Evolutionary conservation across 2,888 invertebrate species (phyloP), one percentile per base, ranked within the genome.

Genomic region (Cheilosia vulpina): DNA sequence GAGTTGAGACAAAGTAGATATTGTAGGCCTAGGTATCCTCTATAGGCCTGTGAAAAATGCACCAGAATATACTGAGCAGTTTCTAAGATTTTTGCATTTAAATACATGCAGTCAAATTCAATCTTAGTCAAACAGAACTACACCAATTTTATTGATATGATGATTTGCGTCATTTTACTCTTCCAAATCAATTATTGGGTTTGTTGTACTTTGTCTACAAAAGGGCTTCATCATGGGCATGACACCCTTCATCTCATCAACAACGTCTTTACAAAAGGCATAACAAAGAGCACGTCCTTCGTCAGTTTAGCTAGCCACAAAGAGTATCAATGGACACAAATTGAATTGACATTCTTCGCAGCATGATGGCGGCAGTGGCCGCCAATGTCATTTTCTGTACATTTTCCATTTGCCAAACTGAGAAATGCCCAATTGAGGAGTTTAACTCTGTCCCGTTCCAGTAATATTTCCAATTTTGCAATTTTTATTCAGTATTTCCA

Each of bases 261-360:
- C 31, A 9, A 31, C 31, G 31, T 9, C 9, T 31, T 9, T 31
- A 31, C 2, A 9, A 9, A 31, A 31, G 2, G 9, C 31, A 31
- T 31, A 31, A 9, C 43, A 55, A 62, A 55, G 45, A 63, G 45
- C 65, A 63, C 53, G 62, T 76, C 45, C 38, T 53, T 19, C 57
- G 19, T 9, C 17, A 13, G 43, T 43, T n/a, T n/a, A 52, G n/a
- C 13, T n/a, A 52, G n/a, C 13, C 24, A 57, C 27, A 62, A 34
- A 53, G 31, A 21, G 47, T 57, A 69, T 68, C 69, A 73, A 63
- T 79, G 57, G 68, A 53, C 75, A 75, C 65, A 75, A 63, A 79
- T 79, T 79, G 65, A 79, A 79, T 75, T 75, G 84, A 55, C 69
- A 69, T 84, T 73, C 68, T 43, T 62, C 31, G 34, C 41, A 57